These are phyloP conservation scores for Byasa hedistus DNA, from an alignment of 2,888 invertebrate genomes.

Conservation along the genomic window DNA sequence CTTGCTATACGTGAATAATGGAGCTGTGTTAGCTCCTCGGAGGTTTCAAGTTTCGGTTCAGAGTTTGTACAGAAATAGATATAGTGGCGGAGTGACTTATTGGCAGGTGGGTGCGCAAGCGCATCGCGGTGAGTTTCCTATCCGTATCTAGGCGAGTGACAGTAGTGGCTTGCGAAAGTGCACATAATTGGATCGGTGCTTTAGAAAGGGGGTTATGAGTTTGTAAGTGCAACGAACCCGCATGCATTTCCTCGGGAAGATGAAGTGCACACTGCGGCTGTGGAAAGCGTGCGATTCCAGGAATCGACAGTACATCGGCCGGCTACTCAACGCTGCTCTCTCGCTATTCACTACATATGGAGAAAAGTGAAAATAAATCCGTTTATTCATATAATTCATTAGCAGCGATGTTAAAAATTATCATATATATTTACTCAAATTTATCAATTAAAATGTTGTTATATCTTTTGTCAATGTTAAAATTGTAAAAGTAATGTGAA, in stretches of 20 bases:
- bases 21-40: too few relatives aligned
- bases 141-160: constrained; percentile 79
- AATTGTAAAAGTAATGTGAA: too few relatives aligned
- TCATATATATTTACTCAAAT: too few relatives aligned
- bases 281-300: constrained; percentile 75
- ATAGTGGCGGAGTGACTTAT: constrained; percentile 36
- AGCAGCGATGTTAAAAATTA: too few relatives aligned
- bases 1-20: too few relatives aligned
- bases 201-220: constrained; percentile 81
- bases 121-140: constrained; percentile 72
- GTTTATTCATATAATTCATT: constrained; percentile 11
- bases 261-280: constrained; percentile 57
- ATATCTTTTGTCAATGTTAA: too few relatives aligned
- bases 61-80: constrained; percentile 41
- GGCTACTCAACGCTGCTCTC: constrained; percentile 52
- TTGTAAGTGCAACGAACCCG: constrained; percentile 79
- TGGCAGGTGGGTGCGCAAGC: constrained; percentile 65
- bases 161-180: constrained; percentile 80
- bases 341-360: constrained; percentile 51
- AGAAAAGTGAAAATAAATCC: constrained; percentile 67
- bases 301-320: constrained; percentile 54
- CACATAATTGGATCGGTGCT: constrained; percentile 80
- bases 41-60: background rate
- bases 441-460: too few relatives aligned
- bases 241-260: constrained; percentile 76